Evolutionary conservation across 2,113 vertebrate genomes (phyloP), one percentile per base, ranked within the genome.

Genomic region (Balaenoptera acutorostrata): DNA sequence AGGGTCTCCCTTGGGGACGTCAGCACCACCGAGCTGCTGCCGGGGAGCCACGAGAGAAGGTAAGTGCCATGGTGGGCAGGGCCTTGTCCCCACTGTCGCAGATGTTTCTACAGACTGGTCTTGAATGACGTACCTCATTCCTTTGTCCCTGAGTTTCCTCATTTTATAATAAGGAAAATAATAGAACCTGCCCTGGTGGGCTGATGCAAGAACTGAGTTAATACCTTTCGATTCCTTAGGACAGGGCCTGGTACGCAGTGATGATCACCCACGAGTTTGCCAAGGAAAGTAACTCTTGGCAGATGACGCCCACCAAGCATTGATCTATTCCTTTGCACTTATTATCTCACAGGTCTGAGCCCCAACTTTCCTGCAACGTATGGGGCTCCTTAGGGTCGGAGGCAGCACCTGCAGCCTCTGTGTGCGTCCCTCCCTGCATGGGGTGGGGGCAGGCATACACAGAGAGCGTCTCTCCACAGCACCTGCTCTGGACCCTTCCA

Each of bases 1-100:
- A 4, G 87, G 0, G 0, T 96, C 49, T 1, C n/a, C 93, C 0
- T 95, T 89, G 0, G 89, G 69, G 0, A 31, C 46, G 0, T 63
- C 33, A 1, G 98, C 8, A 3, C 61, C 0, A 2, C 31, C 1
- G 25, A 99, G 64, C 94, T 95, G 98, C 94, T 71, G 69, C 21
- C 57, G 39, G 25, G n/a, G 41, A 69, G 29, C 23, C 36, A 4
- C 36, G 15, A 33, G 20, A 44, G 49, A 11, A 1, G n/a, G 27
- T 93, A 3, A 89, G 7, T 0, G 21, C 36, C 15, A 1, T 3
- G 4, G n/a, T 3, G 0, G 39, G 27, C 44, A 5, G 8, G 2
- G 10, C 66, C 69, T 14, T 0, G 4, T 18, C 46, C 49, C 21
- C 3, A 0, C 8, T 5, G 0, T 3, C 20, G 5, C 66, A 74